phyloP scores from a whole-genome alignment of 2,888 invertebrate species.

The Nemurella pictetii region DNA sequence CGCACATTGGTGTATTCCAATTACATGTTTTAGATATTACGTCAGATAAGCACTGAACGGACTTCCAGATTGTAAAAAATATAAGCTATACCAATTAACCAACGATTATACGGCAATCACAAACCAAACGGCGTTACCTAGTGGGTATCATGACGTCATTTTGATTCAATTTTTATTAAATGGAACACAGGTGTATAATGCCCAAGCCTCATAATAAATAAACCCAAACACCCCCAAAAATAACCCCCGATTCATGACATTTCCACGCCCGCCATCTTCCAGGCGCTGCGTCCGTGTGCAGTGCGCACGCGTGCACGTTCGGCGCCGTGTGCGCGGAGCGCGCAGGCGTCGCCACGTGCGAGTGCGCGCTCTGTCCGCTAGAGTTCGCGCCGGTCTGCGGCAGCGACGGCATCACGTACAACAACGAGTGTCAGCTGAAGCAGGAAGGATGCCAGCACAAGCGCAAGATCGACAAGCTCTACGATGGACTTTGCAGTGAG shows the following conservation, averaged over 20 bases:
- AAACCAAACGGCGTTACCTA: no score
- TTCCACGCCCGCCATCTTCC: no score
- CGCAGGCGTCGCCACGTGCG: conserved; percentile 71
- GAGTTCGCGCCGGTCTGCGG: conserved; percentile 86
- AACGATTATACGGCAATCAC: no score
- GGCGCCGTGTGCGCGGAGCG: conserved; percentile 75
- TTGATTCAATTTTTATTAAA: no score
- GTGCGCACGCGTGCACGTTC: conserved; percentile 72
- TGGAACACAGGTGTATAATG: no score
- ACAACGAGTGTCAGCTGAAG: conserved; percentile 80
- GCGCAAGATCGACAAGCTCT: conserved; percentile 72
- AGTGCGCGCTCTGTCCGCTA: conserved; percentile 78
- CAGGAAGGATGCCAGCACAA: conserved; percentile 74
- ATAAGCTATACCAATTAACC: no score
- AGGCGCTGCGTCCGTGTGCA: conserved; percentile 70
- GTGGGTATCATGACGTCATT: no score
- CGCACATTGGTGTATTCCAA: no score
- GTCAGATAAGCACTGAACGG: no score
- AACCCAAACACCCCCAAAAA: not conserved
- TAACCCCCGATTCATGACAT: not conserved
- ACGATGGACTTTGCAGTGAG: conserved; percentile 86
- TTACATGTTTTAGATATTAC: no score
- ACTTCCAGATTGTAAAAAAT: not conserved
- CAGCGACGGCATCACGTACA: conserved; percentile 79
- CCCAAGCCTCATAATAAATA: not conserved